These are phyloP conservation scores for Drosophila pseudotakahashii DNA, from an alignment of 2,888 invertebrate species.

Conservation along the genomic window DNA sequence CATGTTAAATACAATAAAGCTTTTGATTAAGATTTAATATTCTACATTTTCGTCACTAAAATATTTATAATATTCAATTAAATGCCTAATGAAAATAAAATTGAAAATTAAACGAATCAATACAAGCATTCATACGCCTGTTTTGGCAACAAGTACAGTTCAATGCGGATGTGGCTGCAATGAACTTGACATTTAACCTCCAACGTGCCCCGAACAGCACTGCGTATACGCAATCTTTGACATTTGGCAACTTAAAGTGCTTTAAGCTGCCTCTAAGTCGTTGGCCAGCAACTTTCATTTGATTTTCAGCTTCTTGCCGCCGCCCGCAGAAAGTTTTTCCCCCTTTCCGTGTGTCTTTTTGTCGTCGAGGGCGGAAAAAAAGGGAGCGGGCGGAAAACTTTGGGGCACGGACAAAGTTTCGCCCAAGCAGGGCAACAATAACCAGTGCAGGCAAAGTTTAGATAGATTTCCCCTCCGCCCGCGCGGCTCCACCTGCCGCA, in stretches of 20 bases:
- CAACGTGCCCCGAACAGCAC: slow-evolving; percentile 36
- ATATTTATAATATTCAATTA: no score
- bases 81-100: no score
- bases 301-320: slow-evolving; percentile 35
- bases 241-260: slow-evolving; percentile 64
- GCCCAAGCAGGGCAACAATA: slow-evolving; percentile 62
- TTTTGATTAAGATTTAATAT: no score
- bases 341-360: slow-evolving; percentile 26
- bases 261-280: slow-evolving; percentile 57
- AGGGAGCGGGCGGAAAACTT: slow-evolving; percentile 47
- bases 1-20: no score
- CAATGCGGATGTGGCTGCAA: neutral
- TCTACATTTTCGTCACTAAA: no score
- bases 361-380: slow-evolving; percentile 10
- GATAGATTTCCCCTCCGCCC: slow-evolving; percentile 32
- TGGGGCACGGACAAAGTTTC: slow-evolving; percentile 38
- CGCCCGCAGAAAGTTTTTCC: slow-evolving; percentile 33
- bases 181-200: slow-evolving; percentile 53
- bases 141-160: neutral
- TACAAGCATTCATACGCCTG: neutral
- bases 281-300: slow-evolving; percentile 52
- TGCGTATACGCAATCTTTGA: slow-evolving; percentile 63
- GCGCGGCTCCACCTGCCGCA: slow-evolving; percentile 50
- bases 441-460: slow-evolving; percentile 65
- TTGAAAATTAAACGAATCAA: no score